Conservation (phyloP, 1,140 invertebrate genomes). For the Drosophila hydei region DNA sequence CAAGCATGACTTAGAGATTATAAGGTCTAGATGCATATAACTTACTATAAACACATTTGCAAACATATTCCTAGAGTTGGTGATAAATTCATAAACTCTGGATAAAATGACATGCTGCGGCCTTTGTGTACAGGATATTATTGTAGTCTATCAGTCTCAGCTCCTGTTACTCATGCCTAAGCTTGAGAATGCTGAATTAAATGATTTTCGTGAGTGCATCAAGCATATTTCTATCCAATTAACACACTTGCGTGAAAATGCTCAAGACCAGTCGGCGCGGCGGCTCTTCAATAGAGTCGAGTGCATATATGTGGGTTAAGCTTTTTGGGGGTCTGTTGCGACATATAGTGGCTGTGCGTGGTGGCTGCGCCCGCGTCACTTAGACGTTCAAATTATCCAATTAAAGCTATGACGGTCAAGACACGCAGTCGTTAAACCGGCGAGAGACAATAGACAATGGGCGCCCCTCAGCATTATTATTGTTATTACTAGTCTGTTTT, state of each 20-base stretch:
- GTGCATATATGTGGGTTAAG: constrained; percentile 20
- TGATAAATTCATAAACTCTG: too few relatives aligned
- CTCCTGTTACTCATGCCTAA: not conserved
- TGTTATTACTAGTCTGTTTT: constrained; percentile 53
- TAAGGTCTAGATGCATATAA: too few relatives aligned
- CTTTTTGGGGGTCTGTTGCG: constrained; percentile 11
- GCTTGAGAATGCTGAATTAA: constrained; percentile 10
- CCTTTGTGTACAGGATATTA: not conserved
- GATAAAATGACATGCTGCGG: too few relatives aligned
- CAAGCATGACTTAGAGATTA: too few relatives aligned
- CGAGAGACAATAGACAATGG: constrained; percentile 32
- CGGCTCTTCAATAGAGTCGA: constrained; percentile 40
- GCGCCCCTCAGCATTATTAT: constrained; percentile 47
- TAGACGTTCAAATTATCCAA: constrained; percentile 69
- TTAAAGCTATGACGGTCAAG: constrained; percentile 57
- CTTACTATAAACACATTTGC: too few relatives aligned
- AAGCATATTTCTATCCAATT: constrained; percentile 63
- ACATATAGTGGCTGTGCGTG: constrained; percentile 6
- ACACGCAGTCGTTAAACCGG: constrained; percentile 15
- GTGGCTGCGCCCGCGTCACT: constrained; percentile 14
- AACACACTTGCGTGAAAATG: constrained; percentile 59
- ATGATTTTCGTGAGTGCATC: constrained; percentile 12
- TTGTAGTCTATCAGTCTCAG: not conserved
- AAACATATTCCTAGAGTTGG: too few relatives aligned
- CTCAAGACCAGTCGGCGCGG: constrained; percentile 55